These are phyloP conservation scores for Alca torda DNA, from an alignment of 2,797 vertebrate species.

Conservation along the genomic window DNA sequence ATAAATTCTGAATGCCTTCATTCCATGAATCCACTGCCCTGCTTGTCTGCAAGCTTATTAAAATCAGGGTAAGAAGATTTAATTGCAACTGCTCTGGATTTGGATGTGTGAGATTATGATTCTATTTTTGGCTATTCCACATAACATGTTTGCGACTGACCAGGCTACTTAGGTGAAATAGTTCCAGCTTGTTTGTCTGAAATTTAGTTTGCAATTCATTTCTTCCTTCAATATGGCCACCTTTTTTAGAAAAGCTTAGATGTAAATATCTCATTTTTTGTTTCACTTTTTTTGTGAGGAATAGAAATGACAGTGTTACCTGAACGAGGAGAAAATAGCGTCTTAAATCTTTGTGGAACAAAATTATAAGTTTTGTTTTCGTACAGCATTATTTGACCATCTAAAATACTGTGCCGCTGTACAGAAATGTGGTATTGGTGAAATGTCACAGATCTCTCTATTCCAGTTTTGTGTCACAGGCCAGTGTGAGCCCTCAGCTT, in stretches of 20 bases:
- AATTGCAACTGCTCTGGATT: slow-evolving; percentile 18
- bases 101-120: slow-evolving; percentile 45
- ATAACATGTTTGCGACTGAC: not conserved
- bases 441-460: not conserved
- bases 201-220: not conserved
- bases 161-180: not conserved
- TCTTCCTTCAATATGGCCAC: not conserved
- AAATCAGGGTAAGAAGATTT: slow-evolving; percentile 55
- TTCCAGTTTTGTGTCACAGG: not conserved
- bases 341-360: not conserved
- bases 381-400: not conserved
- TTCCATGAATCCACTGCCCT: not conserved
- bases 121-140: slow-evolving; percentile 38
- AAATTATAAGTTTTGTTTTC: not conserved
- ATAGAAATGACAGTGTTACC: not conserved
- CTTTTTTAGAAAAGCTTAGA: not conserved
- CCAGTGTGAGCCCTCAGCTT: slow-evolving; percentile 29
- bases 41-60: slow-evolving; percentile 8
- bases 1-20: not conserved
- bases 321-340: not conserved
- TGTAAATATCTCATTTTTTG: not conserved
- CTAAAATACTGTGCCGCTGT: not conserved
- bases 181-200: not conserved
- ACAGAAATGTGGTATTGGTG: not conserved
- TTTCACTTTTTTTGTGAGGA: not conserved